A percentile compares a stretch with the other conserved stretches of the same genome.
phyloP scores from a whole-genome alignment of 64 coral and sea anemone species.

The Actinia tenebrosa region DNA sequence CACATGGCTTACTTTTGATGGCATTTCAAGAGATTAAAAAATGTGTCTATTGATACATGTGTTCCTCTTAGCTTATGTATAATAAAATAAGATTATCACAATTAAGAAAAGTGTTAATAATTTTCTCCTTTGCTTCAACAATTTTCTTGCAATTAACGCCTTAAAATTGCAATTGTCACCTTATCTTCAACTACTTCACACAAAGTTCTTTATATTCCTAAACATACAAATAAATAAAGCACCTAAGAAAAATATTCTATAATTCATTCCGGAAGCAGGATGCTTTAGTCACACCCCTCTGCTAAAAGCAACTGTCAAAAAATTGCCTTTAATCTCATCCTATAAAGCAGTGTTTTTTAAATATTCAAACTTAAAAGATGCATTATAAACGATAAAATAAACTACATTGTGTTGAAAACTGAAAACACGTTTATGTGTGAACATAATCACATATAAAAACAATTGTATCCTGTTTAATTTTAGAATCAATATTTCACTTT shows the following conservation, averaged over 20 bases:
- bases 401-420: neutral
- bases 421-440: neutral
- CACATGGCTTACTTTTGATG: no score
- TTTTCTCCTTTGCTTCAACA: neutral
- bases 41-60: no score
- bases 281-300: neutral
- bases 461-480: neutral
- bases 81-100: no score
- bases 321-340: neutral
- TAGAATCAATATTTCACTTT: neutral
- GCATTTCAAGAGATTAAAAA: no score
- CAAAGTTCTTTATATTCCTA: neutral
- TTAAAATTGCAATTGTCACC: neutral
- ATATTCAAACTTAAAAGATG: neutral
- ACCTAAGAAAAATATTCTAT: neutral
- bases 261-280: neutral
- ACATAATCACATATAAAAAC: neutral
- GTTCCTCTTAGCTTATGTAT: no score
- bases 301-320: neutral
- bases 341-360: neutral
- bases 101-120: no score
- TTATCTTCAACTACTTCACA: neutral
- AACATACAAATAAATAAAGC: neutral
- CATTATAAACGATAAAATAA: neutral
- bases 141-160: no score